These are phyloP conservation scores for Porphyrio hochstetteri DNA, from an alignment of 2,113 vertebrate species.

Conservation along the genomic window DNA sequence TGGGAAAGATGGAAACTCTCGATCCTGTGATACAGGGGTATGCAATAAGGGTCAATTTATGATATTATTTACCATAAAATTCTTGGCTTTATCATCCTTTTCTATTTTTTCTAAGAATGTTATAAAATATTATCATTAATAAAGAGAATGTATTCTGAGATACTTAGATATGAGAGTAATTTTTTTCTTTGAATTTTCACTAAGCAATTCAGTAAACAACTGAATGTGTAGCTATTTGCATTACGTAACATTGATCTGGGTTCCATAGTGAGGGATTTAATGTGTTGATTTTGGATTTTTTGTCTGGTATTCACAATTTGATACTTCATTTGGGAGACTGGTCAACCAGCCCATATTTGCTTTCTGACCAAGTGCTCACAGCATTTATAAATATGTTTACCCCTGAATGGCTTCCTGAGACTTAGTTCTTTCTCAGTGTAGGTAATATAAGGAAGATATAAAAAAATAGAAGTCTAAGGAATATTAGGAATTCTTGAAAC, in stretches of 20 bases:
- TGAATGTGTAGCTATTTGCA: neutral
- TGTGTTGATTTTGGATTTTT: neutral
- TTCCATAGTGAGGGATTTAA: neutral
- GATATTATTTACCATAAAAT: neutral
- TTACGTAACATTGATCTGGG: neutral
- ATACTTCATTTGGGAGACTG: neutral
- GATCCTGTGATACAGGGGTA: neutral
- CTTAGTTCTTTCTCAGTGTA: neutral
- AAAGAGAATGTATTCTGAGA: neutral
- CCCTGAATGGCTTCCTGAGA: neutral
- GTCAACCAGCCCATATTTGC: neutral
- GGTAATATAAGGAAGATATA: neutral
- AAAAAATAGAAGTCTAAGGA: neutral
- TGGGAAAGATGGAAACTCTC: neutral
- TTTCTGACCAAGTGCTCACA: neutral
- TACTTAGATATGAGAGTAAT: neutral
- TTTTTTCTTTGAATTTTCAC: neutral
- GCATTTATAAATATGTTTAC: neutral
- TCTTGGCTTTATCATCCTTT: neutral
- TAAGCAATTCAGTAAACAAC: neutral
- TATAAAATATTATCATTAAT: neutral
- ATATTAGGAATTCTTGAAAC: constrained; percentile 4
- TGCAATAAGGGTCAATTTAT: neutral
- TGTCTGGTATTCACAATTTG: neutral
- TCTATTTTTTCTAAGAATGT: neutral